Base-by-base conservation (phyloP, 2,113 vertebrate genomes). In the Aptenodytes patagonicus region DNA sequence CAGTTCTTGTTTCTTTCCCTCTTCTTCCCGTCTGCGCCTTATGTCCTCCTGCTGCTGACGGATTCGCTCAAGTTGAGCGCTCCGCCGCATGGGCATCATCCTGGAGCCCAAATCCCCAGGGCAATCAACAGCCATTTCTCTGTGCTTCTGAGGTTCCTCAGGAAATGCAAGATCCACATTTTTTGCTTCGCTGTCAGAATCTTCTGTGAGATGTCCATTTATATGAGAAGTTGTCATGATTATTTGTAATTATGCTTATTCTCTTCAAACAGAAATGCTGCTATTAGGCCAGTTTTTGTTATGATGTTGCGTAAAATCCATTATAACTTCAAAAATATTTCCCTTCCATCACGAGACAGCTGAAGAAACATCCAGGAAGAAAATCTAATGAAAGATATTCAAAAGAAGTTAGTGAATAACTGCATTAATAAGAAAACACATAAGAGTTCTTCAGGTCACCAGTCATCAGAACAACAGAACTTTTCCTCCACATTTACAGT, bases 91-190 rank as follows among this genome's bases (percentile, higher is more conserved):
- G 13, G 99, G 99, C 98, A 97, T 98, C 97, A 99, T 99, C 89
- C 99, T 98, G 89, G 99, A 98, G 69, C 99, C 99, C 97, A 99
- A 94, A 46, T 99, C 99, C 83, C 98, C 98, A 0, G 99, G 99
- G 97, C 99, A 99, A 97, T 99, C 99, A 69, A 99, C 99, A 31
- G 99, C 99, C 98, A 99, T 98, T 96, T 99, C 99, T 96, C 99
- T 98, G 94, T 99, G 99, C 95, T 97, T 99, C 94, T 97, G 98
- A 92, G 97, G 90, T 61, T 98, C 98, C 77, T 98, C 99, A 92
- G 94, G 89, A 92, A 94, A 97, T 81, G 92, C 91, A 96, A 98
- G 97, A 95, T 97, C 98, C 96, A 98, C 98, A 95, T 95, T 98
- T 97, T 97, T 99, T 90, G 98, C 97, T 94, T 98, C 99, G 86